phyloP scores from a whole-genome alignment of 2,797 vertebrate genomes.

The Thunnus albacares region DNA sequence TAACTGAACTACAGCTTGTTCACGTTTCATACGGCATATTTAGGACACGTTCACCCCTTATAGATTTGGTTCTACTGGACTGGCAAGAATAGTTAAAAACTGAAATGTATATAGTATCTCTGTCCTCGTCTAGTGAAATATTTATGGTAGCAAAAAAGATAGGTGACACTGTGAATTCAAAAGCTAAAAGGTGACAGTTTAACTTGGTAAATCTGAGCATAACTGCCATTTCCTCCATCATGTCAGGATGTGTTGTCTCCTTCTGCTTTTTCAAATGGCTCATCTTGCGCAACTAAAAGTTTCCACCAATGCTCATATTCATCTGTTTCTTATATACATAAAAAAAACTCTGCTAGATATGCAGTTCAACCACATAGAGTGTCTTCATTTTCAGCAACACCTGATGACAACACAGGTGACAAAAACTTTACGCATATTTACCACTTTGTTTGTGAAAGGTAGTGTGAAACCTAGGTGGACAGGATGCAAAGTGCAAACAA shows the following conservation, averaged over 20 bases:
- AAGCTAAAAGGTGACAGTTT: neutral
- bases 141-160: too few species aligned
- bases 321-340: too few species aligned
- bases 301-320: constrained; percentile 4
- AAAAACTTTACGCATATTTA: too few species aligned
- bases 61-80: neutral
- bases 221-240: neutral
- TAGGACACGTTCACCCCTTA: neutral
- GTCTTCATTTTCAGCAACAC: too few species aligned
- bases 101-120: neutral
- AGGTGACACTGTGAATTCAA: neutral
- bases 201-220: neutral
- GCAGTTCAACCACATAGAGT: too few species aligned
- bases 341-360: too few species aligned
- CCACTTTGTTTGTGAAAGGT: neutral
- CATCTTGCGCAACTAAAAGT: neutral
- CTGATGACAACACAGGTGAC: too few species aligned
- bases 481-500: neutral
- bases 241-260: neutral
- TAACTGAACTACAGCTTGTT: neutral
- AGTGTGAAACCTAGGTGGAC: neutral
- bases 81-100: neutral
- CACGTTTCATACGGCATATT: constrained; percentile 2
- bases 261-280: neutral
- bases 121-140: neutral